Evolutionary conservation across 2,797 vertebrate species (phyloP).

Genomic region (Bucorvus abyssinicus): DNA sequence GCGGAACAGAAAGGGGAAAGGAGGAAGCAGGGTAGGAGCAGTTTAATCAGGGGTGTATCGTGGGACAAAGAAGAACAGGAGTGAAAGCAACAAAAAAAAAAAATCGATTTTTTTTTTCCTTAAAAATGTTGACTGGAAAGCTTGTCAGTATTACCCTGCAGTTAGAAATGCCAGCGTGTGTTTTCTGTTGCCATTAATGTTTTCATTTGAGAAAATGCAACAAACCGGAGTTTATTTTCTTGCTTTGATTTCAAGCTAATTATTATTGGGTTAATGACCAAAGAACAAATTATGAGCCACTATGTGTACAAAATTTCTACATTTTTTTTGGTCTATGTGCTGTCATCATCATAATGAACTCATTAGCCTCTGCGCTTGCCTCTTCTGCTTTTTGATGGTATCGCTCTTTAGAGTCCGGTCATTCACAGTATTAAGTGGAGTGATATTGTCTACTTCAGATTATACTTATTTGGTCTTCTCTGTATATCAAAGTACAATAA

Average conservation of each 20-base stretch:
- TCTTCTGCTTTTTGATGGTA: background rate
- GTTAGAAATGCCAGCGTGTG: background rate
- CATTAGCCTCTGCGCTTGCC: background rate
- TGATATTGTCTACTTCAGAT: background rate
- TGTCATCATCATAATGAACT: background rate
- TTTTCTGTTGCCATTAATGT: background rate
- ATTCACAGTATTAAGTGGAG: background rate
- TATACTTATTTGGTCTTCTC: background rate
- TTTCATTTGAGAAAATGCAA: background rate
- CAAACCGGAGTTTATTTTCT: background rate
- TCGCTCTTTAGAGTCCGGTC: background rate
- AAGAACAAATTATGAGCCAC: background rate
- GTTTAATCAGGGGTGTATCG: background rate
- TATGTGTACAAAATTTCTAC: accelerated
- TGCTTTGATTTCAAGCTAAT: background rate
- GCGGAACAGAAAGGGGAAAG: background rate
- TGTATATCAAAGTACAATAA: background rate
- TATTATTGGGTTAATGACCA: background rate
- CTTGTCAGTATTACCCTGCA: background rate
- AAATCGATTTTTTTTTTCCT: background rate
- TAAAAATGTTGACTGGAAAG: background rate
- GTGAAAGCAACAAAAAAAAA: background rate
- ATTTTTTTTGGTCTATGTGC: background rate
- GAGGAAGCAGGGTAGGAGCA: background rate
- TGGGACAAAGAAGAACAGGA: background rate